These are phyloP conservation scores for Nycticorax nycticorax DNA, from an alignment of 2,113 vertebrate species.

Conservation along the genomic window DNA sequence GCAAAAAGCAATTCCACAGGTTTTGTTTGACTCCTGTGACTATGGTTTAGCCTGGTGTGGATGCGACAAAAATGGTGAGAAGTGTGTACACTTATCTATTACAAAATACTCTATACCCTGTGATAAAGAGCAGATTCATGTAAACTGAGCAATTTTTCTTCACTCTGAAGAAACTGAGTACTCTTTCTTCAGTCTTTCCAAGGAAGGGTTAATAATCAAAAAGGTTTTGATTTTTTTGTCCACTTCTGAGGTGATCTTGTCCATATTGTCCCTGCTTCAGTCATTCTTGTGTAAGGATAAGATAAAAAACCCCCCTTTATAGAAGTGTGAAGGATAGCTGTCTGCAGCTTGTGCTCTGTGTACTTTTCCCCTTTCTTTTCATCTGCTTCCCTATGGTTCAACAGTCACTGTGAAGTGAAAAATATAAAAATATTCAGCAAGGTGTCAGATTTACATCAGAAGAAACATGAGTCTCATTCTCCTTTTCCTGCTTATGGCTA, in stretches of 20 bases:
- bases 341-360: background rate
- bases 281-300: background rate
- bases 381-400: background rate
- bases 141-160: background rate
- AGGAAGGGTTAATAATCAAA: background rate
- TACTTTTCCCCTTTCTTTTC: background rate
- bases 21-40: background rate
- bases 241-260: background rate
- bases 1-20: background rate
- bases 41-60: background rate
- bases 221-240: rapidly evolving
- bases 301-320: background rate
- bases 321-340: background rate
- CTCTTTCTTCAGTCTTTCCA: background rate
- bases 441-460: background rate
- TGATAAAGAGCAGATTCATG: background rate
- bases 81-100: background rate
- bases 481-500: background rate
- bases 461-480: background rate
- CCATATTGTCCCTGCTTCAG: background rate
- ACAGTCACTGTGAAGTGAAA: background rate
- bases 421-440: background rate
- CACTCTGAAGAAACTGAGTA: background rate
- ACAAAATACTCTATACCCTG: background rate
- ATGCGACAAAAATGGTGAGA: background rate